Evolutionary conservation across 2,888 invertebrate genomes (phyloP), one percentile per base, ranked within the genome.

Genomic region (Tenodera sinensis): DNA sequence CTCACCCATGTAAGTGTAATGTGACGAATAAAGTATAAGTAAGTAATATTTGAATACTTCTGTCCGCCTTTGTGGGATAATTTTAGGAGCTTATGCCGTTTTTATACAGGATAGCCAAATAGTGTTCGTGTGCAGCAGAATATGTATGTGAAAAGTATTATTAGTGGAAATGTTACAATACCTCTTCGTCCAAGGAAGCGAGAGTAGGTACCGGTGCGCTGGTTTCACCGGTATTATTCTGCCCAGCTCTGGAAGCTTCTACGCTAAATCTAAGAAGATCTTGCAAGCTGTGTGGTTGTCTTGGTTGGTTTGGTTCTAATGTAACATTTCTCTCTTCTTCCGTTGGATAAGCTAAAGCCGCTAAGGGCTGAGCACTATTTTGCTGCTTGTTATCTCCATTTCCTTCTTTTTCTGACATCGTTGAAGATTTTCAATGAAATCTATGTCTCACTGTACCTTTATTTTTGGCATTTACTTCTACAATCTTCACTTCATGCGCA

Each of bases 231-330:
- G 42, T 25, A n/a, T 25, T 94, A 94, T 0, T 95, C 95, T 30
- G 86, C 27, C 71, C 91, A 25, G 89, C 87, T 30, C 82, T 83
- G 2, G 91, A 91, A 0, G 96, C 96, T 92, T 96, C 96, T 94
- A 96, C 95, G 0, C 96, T 96, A 93, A 96, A 97, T 90, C 95
- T 93, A 25, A 97, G 93, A 3, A 97, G 93, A 25, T 96, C 96
- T 94, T 96, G 94, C 6, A 95, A 93, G 91, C 91, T 91, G 30
- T 90, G 87, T 27, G 91, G 92, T 42, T 91, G 91, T 89, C 90
- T 90, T 89, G 91, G 90, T 89, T 90, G 90, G 84, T 88, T 89
- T 8, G 88, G 85, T 25, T 84, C 83, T 28, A 89, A 30, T 54
- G 89, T 88, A 12, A 90, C 88, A 84, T 85, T 85, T 3, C 83